phyloP scores from a whole-genome alignment of 2,888 invertebrate species.

The Augiades crinisus region DNA sequence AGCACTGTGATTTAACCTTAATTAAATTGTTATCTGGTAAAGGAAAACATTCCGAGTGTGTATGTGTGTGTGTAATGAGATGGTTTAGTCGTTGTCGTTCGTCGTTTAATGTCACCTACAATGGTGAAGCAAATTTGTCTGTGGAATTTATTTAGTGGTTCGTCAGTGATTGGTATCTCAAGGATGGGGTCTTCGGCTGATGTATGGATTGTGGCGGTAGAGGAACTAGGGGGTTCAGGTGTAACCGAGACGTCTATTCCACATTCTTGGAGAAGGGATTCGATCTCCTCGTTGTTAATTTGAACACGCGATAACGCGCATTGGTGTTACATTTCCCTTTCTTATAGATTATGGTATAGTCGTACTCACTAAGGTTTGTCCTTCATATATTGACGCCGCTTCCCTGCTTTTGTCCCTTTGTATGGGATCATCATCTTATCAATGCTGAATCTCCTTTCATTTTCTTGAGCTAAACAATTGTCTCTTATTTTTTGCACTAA shows the following conservation, averaged over 20 bases:
- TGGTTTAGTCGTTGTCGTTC: slow-evolving; percentile 25
- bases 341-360: slow-evolving; percentile 5
- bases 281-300: slow-evolving; percentile 4
- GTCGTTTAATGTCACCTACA: slow-evolving; percentile 28
- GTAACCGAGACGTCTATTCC: neutral
- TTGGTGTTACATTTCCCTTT: slow-evolving; percentile 6
- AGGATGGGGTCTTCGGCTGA: slow-evolving; percentile 8
- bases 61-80: slow-evolving; percentile 28
- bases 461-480: no score
- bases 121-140: slow-evolving; percentile 26
- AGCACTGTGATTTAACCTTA: no score
- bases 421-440: no score
- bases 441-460: no score
- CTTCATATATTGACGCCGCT: no score
- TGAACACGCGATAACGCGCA: slow-evolving; percentile 3
- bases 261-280: slow-evolving; percentile 5
- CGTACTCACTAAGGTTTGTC: slow-evolving; percentile 8
- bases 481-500: slow-evolving; percentile 1
- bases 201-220: slow-evolving; percentile 14
- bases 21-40: no score
- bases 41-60: no score
- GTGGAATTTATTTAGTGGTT: slow-evolving; percentile 27
- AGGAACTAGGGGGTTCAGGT: neutral
- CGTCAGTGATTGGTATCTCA: slow-evolving; percentile 29
- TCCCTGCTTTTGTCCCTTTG: no score